phyloP scores from a whole-genome alignment of 2,888 invertebrate genomes.

The Galeopsomyia nigrocyanea region DNA sequence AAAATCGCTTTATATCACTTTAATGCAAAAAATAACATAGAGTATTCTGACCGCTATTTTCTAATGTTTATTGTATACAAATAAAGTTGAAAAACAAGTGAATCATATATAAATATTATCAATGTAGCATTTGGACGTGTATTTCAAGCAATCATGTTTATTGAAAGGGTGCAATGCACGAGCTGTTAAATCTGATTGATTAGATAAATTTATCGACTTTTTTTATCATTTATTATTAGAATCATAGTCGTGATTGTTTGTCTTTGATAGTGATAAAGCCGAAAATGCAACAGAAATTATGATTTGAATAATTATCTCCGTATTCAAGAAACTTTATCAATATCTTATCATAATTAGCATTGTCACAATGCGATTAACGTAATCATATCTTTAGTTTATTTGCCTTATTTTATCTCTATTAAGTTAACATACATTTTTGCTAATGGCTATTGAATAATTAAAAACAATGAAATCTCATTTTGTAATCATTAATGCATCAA shows the following conservation, averaged over 20 bases:
- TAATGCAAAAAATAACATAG: too few relatives aligned
- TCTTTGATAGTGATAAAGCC: conserved; percentile 31
- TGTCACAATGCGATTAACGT: conserved; percentile 16
- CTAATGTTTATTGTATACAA: too few relatives aligned
- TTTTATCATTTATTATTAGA: conserved; percentile 13
- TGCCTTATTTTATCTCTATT: conserved; percentile 20
- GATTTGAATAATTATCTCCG: conserved; percentile 40
- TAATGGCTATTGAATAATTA: not conserved
- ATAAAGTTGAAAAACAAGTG: too few relatives aligned
- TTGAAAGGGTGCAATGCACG: not conserved
- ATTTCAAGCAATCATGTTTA: too few relatives aligned
- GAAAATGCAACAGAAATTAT: conserved; percentile 33
- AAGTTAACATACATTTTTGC: not conserved
- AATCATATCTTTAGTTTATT: conserved; percentile 26
- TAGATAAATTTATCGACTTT: conserved; percentile 22
- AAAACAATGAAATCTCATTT: not conserved
- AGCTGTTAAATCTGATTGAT: conserved; percentile 17
- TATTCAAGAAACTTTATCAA: conserved; percentile 18
- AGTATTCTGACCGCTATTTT: too few relatives aligned
- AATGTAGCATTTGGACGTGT: too few relatives aligned
- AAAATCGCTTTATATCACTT: too few relatives aligned
- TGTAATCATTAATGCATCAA: not conserved
- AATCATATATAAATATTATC: too few relatives aligned
- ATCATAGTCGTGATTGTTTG: conserved; percentile 27
- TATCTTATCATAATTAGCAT: conserved; percentile 32